Evolutionary conservation across 2,888 invertebrate genomes (phyloP), one percentile per base, ranked within the genome.

Genomic region (Brachypterus glaber): DNA sequence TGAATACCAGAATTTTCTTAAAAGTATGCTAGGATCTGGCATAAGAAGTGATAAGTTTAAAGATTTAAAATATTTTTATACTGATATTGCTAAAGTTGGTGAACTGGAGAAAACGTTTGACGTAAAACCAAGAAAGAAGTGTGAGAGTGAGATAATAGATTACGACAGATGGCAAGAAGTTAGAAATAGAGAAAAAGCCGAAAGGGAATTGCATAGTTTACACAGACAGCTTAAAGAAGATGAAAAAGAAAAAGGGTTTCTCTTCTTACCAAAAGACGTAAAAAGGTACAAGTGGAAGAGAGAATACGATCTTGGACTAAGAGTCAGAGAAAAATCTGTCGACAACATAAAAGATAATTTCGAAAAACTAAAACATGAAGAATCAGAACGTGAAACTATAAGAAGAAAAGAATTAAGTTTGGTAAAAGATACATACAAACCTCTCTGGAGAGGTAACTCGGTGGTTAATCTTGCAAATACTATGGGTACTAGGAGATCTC

Each of bases 81-180:
- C 79, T 18, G 86, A 83, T 47, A 70, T 93, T 43, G 91, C 91
- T 63, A 74, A 89, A 51, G 80, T 92, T 33, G 83, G 82, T 0
- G 79, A 88, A 53, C 62, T 91, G 39, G 90, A 91, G 64, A 76
- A 76, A 48, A 77, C 80, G 1, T 82, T 86, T 30, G 80, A 82
- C 52, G 68, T 85, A 33, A 74, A 79, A 33, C 83, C 84, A 1
- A 71, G 86, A 50, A 72, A 83, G 50, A 72, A 76, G 49, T 78
- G 73, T 60, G 82, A 84, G 54, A 81, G 83, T 51, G 86, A 87
- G 59, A 79, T 87, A 7, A 79, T 89, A 43, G 88, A 89, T 64
- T 90, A 83, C 58, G 89, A 90, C 47, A 74, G 86, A 39, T 90
- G 90, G 90, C 83, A 80, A 58, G 79, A 79, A 62, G 75, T 89